Percentiles rank a stretch among this genome's conserved stretches.
phyloP scores from a whole-genome alignment of 2,113 vertebrate genomes.

The Urocolius indicus region DNA sequence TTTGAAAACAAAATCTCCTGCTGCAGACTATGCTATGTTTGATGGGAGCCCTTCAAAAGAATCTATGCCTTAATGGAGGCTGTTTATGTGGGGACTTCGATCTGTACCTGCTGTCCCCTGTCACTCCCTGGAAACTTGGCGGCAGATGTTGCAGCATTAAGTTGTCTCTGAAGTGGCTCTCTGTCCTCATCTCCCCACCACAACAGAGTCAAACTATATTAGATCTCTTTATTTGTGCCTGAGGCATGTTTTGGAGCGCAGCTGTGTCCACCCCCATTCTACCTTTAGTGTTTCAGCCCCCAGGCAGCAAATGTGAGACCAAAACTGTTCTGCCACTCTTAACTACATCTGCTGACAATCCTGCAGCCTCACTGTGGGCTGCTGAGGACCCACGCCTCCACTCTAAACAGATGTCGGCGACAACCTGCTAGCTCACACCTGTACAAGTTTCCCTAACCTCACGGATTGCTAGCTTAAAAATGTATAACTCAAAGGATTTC shows the following conservation, averaged over 20 bases:
- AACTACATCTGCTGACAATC: conserved; percentile 87
- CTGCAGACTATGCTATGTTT: conserved; percentile 72
- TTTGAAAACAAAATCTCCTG: conserved; percentile 86
- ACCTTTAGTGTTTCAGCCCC: conserved; percentile 93
- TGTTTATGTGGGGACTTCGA: conserved; percentile 77
- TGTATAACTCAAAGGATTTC: conserved; percentile 83
- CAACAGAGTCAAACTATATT: conserved; percentile 88
- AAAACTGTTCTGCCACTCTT: conserved; percentile 78
- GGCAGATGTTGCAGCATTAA: conserved; percentile 91
- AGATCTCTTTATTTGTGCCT: conserved; percentile 95
- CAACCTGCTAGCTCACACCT: conserved; percentile 92
- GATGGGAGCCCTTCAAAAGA: conserved; percentile 86
- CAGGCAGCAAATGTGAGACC: conserved; percentile 88
- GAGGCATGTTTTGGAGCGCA: conserved; percentile 90
- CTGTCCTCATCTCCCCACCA: conserved; percentile 85
- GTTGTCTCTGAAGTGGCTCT: conserved; percentile 95
- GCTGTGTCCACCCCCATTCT: conserved; percentile 93
- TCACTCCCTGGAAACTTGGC: conserved; percentile 87
- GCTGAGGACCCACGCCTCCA: conserved; percentile 71
- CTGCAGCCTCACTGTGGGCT: conserved; percentile 79
- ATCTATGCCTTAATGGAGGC: conserved; percentile 75
- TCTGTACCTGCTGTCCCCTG: conserved; percentile 90
- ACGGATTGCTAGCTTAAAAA: conserved; percentile 78
- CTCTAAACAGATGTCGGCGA: conserved; percentile 86
- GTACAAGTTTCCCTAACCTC: conserved; percentile 79